Conservation (phyloP, 2,888 invertebrate genomes). For the Erebia palarica region DNA sequence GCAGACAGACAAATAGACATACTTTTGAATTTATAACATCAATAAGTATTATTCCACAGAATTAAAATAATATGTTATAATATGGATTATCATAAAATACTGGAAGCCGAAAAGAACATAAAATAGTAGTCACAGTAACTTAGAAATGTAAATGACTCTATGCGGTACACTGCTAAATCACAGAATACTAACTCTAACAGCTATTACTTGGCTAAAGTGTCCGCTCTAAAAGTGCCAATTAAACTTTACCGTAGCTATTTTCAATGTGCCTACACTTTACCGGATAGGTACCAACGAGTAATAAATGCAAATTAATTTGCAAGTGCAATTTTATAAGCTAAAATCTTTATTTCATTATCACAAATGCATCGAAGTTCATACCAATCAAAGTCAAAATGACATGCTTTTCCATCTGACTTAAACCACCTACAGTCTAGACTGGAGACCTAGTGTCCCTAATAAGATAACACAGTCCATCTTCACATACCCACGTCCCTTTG, state of each 20-base stretch:
- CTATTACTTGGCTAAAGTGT: background rate
- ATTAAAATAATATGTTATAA: too few relatives aligned
- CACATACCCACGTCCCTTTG: conserved; percentile 19
- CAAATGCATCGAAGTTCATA: conserved; percentile 1
- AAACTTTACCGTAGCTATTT: background rate
- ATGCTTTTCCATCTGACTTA: background rate
- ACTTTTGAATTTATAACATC: too few relatives aligned
- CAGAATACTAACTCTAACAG: too few relatives aligned
- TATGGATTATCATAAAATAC: too few relatives aligned
- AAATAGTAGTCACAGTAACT: background rate
- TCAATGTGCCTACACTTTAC: background rate
- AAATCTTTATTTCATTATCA: background rate
- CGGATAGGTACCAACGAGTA: background rate
- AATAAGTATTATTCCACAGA: too few relatives aligned
- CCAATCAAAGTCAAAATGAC: conserved; percentile 10
- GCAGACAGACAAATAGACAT: too few relatives aligned
- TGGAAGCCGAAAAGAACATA: background rate
- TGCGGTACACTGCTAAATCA: background rate
- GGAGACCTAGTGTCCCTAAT: conserved; percentile 31
- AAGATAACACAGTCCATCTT: conserved; percentile 22
- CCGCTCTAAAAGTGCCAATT: background rate
- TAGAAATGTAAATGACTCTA: conserved; percentile 4
- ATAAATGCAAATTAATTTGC: conserved; percentile 3
- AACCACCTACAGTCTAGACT: conserved; percentile 22
- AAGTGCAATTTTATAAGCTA: conserved; percentile 2